Base-by-base conservation (phyloP, 2,113 vertebrate genomes). In the Dascyllus trimaculatus region DNA sequence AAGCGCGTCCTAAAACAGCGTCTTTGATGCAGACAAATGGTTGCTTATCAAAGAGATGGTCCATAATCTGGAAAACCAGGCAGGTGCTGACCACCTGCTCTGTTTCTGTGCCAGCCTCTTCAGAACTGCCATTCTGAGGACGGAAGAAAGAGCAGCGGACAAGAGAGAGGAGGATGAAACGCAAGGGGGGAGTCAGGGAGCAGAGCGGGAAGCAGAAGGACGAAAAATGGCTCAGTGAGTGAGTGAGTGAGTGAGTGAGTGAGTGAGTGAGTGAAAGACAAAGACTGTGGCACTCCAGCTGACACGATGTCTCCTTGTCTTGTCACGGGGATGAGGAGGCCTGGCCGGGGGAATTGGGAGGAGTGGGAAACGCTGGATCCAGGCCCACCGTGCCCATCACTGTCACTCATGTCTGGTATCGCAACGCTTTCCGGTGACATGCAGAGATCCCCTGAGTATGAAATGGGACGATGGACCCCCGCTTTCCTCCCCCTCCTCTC, bases 321-420 rank as follows among this genome's bases (percentile, higher is more conserved):
- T 92, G 92, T 93, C 89, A 89, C 82, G 61, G 29, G 70, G 87
- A 88, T 63, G 59, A 77, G 82, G 78, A 82, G 59, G 78, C 63
- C 82, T 57, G 71, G 83, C 82, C 53, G 7, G 69, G 92, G 90
- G 92, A 88, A 91, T 91, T 84, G 71, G 75, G 79, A 84, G 57
- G 68, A 81, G 84, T 66, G 65, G 74, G 78, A 87, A 74, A 81
- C 1, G 54, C 18, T 73, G 86, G 78, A 83, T 91, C 56, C 46
- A 13, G 68, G 67, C 88, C 86, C 89, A 84, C 56, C 40, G 78
- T 80, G 84, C 81, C 85, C 71, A 86, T 93, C 90, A 90, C 85
- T 92, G 92, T 90, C 92, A 93, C 73, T 93, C 92, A 82, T 32
- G 71, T 84, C 86, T 83, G 82, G 70, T 89, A 78, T 80, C 71